phyloP scores from a whole-genome alignment of 2,797 vertebrate species.

The Pteropus rufus region DNA sequence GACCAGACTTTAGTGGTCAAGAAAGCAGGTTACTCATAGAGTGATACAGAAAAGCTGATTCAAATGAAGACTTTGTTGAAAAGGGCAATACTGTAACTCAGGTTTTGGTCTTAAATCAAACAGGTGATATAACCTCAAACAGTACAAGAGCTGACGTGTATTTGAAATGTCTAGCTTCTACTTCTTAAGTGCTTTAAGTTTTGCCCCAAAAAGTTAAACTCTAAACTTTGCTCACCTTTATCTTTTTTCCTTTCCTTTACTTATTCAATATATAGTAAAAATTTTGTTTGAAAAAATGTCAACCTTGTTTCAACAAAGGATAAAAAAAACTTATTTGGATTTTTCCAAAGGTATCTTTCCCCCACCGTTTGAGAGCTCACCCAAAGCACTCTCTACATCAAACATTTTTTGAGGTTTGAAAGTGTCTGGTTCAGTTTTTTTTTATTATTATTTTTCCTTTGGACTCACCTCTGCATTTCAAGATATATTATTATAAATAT shows the following conservation, averaged over 20 bases:
- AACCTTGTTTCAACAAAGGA: not conserved
- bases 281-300: conserved; percentile 32
- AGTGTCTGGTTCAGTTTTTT: conserved; percentile 16
- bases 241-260: conserved; percentile 4
- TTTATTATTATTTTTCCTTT: conserved; percentile 15
- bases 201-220: not conserved
- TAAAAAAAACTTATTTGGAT: conserved; percentile 9
- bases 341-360: conserved; percentile 1
- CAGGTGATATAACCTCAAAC: conserved; percentile 4
- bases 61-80: not conserved
- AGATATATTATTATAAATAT: conserved; percentile 59
- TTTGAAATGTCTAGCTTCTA: not conserved
- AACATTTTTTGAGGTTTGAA: conserved; percentile 37
- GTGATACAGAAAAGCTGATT: conserved; percentile 2
- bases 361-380: not conserved
- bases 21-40: not conserved
- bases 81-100: not conserved
- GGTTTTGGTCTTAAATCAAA: conserved; percentile 19
- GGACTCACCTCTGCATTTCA: conserved; percentile 29
- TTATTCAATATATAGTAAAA: not conserved
- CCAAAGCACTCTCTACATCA: conserved; percentile 14
- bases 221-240: not conserved
- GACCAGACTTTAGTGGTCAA: not conserved
- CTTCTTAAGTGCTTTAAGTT: not conserved
- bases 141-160: not conserved